A percentile compares a stretch with the other conserved stretches of the same genome.
phyloP scores from a whole-genome alignment of 2,888 invertebrate genomes.

The Cephalotes varians region DNA sequence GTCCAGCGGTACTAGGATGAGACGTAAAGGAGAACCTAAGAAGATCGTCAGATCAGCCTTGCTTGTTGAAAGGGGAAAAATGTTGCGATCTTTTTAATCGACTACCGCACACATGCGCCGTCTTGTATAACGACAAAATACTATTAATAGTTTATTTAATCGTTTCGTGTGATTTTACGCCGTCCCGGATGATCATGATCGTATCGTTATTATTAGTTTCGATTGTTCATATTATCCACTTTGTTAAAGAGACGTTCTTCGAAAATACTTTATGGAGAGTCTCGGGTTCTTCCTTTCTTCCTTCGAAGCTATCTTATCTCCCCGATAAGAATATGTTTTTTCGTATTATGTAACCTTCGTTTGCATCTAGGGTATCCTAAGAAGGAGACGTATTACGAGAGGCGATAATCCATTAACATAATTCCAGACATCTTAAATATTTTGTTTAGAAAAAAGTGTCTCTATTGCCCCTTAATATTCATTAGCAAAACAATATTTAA shows the following conservation, averaged over 20 bases:
- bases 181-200: background rate
- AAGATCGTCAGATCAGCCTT: background rate
- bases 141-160: conserved; percentile 26
- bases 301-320: background rate
- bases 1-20: background rate
- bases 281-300: conserved; percentile 2
- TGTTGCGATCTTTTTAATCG: background rate
- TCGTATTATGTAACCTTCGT: background rate
- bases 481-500: conserved; percentile 12
- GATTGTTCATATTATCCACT: conserved; percentile 19
- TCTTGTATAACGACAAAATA: conserved; percentile 54
- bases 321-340: background rate
- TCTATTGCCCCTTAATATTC: background rate
- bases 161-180: conserved; percentile 7
- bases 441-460: background rate
- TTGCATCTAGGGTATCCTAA: background rate
- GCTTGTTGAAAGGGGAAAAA: background rate
- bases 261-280: conserved; percentile 4
- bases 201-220: conserved; percentile 24
- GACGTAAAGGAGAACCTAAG: background rate
- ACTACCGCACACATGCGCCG: conserved; percentile 68
- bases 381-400: background rate
- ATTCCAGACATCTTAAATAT: background rate
- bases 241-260: conserved; percentile 14
- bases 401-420: background rate